Evolutionary conservation across 1,140 invertebrate genomes (phyloP).

Genomic region (Drosophila saltans): DNA sequence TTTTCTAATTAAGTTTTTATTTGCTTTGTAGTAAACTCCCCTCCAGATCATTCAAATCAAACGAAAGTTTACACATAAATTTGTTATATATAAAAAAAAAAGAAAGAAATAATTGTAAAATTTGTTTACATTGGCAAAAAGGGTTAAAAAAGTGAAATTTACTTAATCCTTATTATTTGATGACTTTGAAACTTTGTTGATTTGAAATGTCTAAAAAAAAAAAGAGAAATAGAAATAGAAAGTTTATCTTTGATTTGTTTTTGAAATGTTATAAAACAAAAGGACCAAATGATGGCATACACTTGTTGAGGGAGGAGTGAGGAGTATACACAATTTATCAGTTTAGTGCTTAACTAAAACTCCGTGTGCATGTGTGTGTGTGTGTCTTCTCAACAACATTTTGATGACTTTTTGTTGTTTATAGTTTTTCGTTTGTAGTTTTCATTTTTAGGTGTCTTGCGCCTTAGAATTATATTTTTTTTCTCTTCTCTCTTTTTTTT

Average conservation of each 20-base stretch:
- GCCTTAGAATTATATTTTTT: slow-evolving; percentile 47
- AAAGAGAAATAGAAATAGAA: not conserved
- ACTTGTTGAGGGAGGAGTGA: slow-evolving; percentile 16
- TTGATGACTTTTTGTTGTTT: slow-evolving; percentile 63
- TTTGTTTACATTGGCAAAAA: not conserved
- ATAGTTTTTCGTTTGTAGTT: slow-evolving; percentile 56
- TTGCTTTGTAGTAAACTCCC: too few relatives aligned
- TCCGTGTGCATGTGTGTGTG: slow-evolving; percentile 28
- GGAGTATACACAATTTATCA: slow-evolving; percentile 49
- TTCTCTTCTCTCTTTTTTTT: too few relatives aligned
- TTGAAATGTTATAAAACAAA: not conserved
- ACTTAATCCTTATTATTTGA: too few relatives aligned
- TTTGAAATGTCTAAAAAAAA: not conserved
- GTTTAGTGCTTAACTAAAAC: slow-evolving; percentile 32
- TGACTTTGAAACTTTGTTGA: too few relatives aligned
- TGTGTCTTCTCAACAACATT: slow-evolving; percentile 44
- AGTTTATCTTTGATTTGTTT: not conserved
- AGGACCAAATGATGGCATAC: slow-evolving; percentile 3
- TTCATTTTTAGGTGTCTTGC: slow-evolving; percentile 40
- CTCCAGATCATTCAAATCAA: too few relatives aligned
- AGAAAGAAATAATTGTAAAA: not conserved
- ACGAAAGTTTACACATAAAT: too few relatives aligned
- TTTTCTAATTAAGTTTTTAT: too few relatives aligned
- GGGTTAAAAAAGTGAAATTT: too few relatives aligned
- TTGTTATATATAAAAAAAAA: too few relatives aligned